A percentile compares a stretch with the other conserved stretches of the same genome.
phyloP scores from a whole-genome alignment of 2,797 vertebrate species.

The Artibeus lituratus region DNA sequence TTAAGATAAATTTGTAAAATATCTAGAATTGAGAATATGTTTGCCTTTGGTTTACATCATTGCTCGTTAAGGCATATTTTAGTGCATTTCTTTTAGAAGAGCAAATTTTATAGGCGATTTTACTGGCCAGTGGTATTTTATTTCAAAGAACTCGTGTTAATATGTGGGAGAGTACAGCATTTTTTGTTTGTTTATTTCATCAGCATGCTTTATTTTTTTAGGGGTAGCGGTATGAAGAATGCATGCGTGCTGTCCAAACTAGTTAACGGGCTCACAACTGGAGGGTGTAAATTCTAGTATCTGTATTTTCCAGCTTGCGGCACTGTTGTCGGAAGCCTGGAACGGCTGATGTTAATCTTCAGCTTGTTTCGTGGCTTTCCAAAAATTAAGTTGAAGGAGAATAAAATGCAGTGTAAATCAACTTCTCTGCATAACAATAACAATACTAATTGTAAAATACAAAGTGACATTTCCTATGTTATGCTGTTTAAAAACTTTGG shows the following conservation, averaged over 20 bases:
- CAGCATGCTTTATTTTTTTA: slow-evolving; percentile 47
- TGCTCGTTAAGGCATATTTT: neutral
- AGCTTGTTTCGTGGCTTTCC: slow-evolving; percentile 77
- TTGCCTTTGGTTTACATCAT: neutral
- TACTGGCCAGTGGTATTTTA: neutral
- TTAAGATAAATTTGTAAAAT: neutral
- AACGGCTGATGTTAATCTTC: slow-evolving; percentile 79
- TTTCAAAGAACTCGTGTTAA: neutral
- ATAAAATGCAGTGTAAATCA: slow-evolving; percentile 64
- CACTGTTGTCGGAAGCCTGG: slow-evolving; percentile 78
- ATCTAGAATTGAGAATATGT: neutral
- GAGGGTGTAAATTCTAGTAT: slow-evolving; percentile 79
- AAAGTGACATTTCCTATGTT: neutral
- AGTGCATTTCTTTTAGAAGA: neutral
- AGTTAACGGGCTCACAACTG: slow-evolving; percentile 76
- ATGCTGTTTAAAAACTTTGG: neutral
- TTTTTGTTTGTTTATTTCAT: neutral
- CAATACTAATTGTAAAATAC: slow-evolving; percentile 49
- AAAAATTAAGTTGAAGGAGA: slow-evolving; percentile 77
- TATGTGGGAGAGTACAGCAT: neutral
- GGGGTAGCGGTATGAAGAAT: slow-evolving; percentile 67
- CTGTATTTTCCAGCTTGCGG: slow-evolving; percentile 79
- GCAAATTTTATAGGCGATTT: neutral
- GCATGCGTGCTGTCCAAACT: slow-evolving; percentile 67
- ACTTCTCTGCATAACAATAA: slow-evolving; percentile 68